Evolutionary conservation across 2,888 invertebrate species (phyloP).

Genomic region (Archaeoteleia sp.): DNA sequence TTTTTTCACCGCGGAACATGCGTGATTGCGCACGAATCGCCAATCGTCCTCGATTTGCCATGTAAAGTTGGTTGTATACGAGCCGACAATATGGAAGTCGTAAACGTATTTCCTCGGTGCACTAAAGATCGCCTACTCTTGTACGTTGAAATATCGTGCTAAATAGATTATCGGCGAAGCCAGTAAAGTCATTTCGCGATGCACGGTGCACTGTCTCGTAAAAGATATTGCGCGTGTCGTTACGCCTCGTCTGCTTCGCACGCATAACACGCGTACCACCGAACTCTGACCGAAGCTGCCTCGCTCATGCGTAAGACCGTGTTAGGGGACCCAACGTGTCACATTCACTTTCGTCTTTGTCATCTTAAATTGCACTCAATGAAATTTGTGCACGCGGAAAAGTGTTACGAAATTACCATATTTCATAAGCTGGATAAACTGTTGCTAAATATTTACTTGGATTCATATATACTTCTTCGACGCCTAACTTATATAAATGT

Average conservation of each 20-base stretch:
- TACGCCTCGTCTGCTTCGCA: slow-evolving; percentile 28
- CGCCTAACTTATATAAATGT: no score
- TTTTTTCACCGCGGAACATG: slow-evolving; percentile 11
- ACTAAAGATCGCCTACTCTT: slow-evolving; percentile 21
- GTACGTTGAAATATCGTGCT: slow-evolving; percentile 26
- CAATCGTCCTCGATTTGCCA: slow-evolving; percentile 10
- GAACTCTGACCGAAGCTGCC: slow-evolving; percentile 50
- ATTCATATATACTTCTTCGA: no score
- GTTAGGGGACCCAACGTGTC: slow-evolving; percentile 16
- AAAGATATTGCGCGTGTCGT: slow-evolving; percentile 41
- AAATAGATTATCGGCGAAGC: slow-evolving; percentile 35
- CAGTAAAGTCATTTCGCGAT: slow-evolving; percentile 23
- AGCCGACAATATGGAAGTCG: slow-evolving; percentile 26
- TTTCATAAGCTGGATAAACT: no score
- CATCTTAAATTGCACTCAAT: background rate
- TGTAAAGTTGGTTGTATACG: background rate
- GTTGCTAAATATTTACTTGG: no score
- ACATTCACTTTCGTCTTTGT: background rate
- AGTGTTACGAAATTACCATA: no score
- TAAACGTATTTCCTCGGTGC: slow-evolving; percentile 31
- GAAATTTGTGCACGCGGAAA: background rate
- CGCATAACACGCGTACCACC: slow-evolving; percentile 15
- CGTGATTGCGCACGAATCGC: slow-evolving; percentile 15
- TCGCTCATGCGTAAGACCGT: slow-evolving; percentile 31
- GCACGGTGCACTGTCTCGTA: slow-evolving; percentile 17